Evolutionary conservation across 2,113 vertebrate genomes (phyloP).

Genomic region (Vulpes vulpes): DNA sequence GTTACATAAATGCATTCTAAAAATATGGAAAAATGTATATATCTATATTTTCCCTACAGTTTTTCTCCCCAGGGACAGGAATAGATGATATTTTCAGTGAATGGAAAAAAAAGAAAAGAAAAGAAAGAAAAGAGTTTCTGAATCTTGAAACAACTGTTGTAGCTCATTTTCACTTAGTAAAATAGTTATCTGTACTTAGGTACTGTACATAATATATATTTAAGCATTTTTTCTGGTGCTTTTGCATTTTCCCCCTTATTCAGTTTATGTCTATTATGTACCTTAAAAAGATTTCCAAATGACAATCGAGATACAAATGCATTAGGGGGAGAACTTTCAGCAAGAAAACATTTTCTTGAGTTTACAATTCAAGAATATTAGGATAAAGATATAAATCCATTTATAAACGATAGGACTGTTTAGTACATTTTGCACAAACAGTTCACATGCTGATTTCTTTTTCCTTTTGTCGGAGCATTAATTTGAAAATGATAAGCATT

Average conservation of each 20-base stretch:
- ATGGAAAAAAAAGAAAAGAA: not conserved
- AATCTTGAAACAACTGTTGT: constrained; percentile 76
- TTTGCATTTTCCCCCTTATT: constrained; percentile 60
- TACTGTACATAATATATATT: constrained; percentile 27
- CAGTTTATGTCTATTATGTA: constrained; percentile 51
- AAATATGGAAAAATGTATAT: constrained; percentile 62
- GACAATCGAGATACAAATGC: constrained; percentile 81
- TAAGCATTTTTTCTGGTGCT: constrained; percentile 54
- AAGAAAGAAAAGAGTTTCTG: constrained; percentile 68
- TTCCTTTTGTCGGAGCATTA: constrained; percentile 70
- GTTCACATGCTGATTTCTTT: constrained; percentile 72
- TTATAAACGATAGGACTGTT: constrained; percentile 69
- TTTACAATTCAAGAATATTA: constrained; percentile 74
- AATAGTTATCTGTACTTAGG: constrained; percentile 67
- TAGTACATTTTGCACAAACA: constrained; percentile 65
- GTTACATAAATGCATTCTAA: constrained; percentile 54
- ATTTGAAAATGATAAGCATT: constrained; percentile 74
- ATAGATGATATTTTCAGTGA: constrained; percentile 65
- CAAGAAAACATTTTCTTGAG: constrained; percentile 78
- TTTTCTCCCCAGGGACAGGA: constrained; percentile 50
- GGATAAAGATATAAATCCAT: constrained; percentile 72
- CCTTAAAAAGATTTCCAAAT: constrained; percentile 77
- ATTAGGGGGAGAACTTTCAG: constrained; percentile 80
- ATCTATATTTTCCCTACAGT: constrained; percentile 45
- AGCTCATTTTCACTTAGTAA: constrained; percentile 79